Evolutionary conservation across 2,888 invertebrate species (phyloP).

Genomic region (Gortyna flavago): DNA sequence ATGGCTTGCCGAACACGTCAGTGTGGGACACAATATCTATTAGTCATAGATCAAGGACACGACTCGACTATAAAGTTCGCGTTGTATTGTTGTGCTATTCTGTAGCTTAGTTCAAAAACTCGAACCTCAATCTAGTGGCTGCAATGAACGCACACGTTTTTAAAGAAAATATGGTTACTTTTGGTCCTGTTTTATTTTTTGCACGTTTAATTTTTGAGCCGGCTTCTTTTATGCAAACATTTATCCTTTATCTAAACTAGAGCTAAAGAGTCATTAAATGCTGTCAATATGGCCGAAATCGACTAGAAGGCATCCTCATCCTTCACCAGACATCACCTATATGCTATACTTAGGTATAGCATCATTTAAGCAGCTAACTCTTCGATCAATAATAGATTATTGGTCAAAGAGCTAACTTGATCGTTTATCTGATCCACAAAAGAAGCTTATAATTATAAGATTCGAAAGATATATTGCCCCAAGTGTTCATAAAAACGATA

Average conservation of each 20-base stretch:
- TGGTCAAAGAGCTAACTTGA: too few relatives aligned
- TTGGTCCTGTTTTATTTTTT: too few relatives aligned
- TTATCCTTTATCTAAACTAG: neutral
- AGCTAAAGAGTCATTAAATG: neutral
- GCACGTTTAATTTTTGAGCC: neutral
- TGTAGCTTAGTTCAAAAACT: neutral
- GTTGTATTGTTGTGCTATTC: neutral
- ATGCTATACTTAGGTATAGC: neutral
- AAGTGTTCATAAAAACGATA: slow-evolving; percentile 27
- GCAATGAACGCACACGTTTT: neutral
- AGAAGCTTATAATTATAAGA: neutral
- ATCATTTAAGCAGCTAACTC: neutral
- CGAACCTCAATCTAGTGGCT: neutral
- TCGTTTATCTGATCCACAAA: neutral
- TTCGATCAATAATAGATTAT: too few relatives aligned
- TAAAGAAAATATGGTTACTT: too few relatives aligned
- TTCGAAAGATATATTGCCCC: neutral
- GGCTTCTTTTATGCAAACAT: neutral
- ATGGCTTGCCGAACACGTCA: slow-evolving; percentile 36
- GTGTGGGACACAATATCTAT: slow-evolving; percentile 48
- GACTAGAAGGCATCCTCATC: neutral
- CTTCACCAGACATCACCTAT: neutral
- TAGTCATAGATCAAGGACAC: slow-evolving; percentile 62
- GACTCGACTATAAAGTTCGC: slow-evolving; percentile 40
- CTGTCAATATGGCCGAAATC: neutral